Percentiles rank a stretch among this genome's conserved stretches.
Conservation (phyloP, 2,113 vertebrate genomes). For the Triplophysa rosa region DNA sequence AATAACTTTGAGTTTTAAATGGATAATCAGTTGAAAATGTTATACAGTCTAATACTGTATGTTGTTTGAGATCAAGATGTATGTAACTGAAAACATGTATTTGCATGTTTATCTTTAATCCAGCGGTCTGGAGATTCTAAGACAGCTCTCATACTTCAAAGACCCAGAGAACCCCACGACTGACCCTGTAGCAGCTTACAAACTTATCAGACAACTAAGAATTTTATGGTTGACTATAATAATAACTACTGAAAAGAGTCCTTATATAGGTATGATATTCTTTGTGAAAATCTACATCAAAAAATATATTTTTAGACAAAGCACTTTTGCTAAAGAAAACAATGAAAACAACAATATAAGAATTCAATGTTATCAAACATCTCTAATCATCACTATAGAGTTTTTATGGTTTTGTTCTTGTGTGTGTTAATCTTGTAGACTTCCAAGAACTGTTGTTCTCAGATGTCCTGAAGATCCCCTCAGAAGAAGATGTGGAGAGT, state of each 20-base stretch:
- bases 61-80: background rate
- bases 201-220: constrained; percentile 35
- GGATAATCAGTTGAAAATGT: no score
- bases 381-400: no score
- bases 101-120: background rate
- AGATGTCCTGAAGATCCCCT: background rate
- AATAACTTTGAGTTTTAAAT: no score
- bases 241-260: background rate
- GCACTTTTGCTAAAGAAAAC: background rate
- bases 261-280: background rate
- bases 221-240: background rate
- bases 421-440: constrained; percentile 17
- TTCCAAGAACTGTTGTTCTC: background rate
- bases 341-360: no score
- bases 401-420: background rate
- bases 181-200: constrained; percentile 42
- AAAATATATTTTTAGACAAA: background rate
- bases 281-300: no score
- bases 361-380: no score
- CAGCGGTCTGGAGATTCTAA: background rate
- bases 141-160: background rate
- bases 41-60: no score
- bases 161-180: constrained; percentile 10
- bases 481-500: background rate
- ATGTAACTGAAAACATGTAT: background rate